Conservation (phyloP, 2,888 invertebrate species). For the Leucophora obtusa region DNA sequence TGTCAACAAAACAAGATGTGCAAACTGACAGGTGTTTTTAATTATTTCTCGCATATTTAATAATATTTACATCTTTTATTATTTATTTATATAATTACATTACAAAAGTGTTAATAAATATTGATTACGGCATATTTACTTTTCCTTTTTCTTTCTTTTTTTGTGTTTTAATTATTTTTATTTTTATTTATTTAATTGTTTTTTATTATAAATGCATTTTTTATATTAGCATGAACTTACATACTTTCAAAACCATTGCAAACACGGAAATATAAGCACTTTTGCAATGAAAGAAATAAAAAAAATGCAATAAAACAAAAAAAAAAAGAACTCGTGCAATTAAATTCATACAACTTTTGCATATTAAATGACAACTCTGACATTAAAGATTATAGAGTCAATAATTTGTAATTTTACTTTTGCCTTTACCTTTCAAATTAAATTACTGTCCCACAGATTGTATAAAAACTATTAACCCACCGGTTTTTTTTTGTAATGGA, state of each 20-base stretch:
- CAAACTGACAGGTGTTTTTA: constrained; percentile 57
- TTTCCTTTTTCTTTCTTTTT: constrained; percentile 20
- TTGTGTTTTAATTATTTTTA: constrained; percentile 1
- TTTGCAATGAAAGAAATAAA: not conserved
- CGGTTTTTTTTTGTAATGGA: too few relatives aligned
- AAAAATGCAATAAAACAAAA: not conserved
- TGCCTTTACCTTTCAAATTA: too few relatives aligned
- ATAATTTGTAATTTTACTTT: too few relatives aligned
- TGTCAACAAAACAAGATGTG: constrained; percentile 38
- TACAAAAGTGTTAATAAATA: constrained; percentile 6
- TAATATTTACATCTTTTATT: not conserved
- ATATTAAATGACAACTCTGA: constrained; percentile 20
- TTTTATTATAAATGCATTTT: not conserved
- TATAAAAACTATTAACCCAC: too few relatives aligned
- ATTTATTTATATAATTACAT: not conserved
- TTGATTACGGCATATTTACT: constrained; percentile 33
- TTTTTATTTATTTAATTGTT: not conserved
- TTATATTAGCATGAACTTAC: not conserved
- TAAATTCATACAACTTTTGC: constrained; percentile 12
- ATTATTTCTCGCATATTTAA: constrained; percentile 24
- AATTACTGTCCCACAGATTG: too few relatives aligned
- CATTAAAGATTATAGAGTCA: not conserved
- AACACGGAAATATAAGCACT: not conserved
- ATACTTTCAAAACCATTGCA: not conserved
- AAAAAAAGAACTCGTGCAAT: not conserved